Evolutionary conservation across 2,888 invertebrate species (phyloP).

Genomic region (Hyalella azteca): DNA sequence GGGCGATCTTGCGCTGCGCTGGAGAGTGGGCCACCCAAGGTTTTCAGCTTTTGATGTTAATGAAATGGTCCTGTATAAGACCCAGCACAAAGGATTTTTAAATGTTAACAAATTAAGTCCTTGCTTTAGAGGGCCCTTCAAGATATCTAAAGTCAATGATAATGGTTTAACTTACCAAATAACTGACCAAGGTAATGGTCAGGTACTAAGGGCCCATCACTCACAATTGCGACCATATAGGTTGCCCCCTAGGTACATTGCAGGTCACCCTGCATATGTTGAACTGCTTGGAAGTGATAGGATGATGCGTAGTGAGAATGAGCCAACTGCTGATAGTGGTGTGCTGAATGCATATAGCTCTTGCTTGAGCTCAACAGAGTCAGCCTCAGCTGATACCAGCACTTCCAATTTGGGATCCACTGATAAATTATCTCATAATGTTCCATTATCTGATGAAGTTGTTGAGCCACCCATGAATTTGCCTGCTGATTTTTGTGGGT

Average conservation of each 20-base stretch:
- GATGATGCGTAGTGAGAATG: too few relatives aligned
- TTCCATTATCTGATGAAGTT: too few relatives aligned
- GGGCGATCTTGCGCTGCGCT: not conserved
- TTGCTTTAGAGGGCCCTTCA: not conserved
- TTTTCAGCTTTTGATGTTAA: not conserved
- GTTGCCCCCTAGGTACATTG: not conserved
- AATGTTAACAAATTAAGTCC: not conserved
- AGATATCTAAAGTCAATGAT: not conserved
- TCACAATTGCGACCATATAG: not conserved
- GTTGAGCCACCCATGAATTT: too few relatives aligned
- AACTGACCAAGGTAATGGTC: not conserved
- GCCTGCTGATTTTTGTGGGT: too few relatives aligned
- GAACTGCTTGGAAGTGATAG: not conserved
- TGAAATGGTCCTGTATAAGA: not conserved
- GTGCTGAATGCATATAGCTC: too few relatives aligned
- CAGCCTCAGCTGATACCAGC: too few relatives aligned
- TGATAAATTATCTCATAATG: too few relatives aligned
- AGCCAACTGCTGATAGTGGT: too few relatives aligned
- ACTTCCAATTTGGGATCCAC: too few relatives aligned
- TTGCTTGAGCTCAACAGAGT: too few relatives aligned
- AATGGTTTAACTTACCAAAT: slow-evolving; percentile 4
- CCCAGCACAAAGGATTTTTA: not conserved
- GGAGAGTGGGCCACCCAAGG: not conserved
- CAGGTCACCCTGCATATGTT: not conserved
- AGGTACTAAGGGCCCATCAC: not conserved